Conservation (phyloP, 2,888 invertebrate species). For the Conops quadrifasciatus region DNA sequence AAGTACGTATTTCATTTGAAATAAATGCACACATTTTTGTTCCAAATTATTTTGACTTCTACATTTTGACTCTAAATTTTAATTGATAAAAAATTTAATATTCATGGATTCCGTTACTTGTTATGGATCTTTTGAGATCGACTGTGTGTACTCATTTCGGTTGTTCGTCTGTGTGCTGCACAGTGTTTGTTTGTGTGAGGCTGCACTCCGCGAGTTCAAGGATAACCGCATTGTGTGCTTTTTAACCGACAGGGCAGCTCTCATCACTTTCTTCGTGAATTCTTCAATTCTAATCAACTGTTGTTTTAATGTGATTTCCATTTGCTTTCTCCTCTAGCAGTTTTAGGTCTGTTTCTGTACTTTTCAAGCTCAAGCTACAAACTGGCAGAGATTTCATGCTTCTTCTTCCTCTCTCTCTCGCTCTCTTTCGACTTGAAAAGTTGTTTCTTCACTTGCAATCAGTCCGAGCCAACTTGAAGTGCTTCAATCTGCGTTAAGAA, state of each 20-base stretch:
- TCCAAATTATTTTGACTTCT: no score
- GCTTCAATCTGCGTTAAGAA: no score
- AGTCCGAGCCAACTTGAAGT: no score
- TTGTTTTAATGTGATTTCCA: neutral
- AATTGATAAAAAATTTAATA: neutral
- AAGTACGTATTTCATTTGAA: neutral
- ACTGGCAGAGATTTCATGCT: neutral
- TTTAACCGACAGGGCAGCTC: neutral
- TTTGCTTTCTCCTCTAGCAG: neutral
- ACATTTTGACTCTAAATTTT: neutral
- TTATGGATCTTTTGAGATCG: neutral
- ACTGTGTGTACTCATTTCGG: neutral
- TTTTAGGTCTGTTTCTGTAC: no score
- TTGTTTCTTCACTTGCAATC: no score
- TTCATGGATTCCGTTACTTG: no score
- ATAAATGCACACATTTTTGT: neutral
- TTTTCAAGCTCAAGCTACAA: no score
- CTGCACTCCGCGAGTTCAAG: slow-evolving; percentile 51
- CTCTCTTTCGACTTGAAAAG: neutral
- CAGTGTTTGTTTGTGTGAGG: slow-evolving; percentile 45
- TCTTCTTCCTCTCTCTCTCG: neutral
- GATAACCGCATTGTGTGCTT: slow-evolving; percentile 48
- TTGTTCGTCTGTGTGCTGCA: slow-evolving; percentile 17
- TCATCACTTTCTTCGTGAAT: neutral
- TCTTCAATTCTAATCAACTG: neutral